Conservation (phyloP, 2,888 invertebrate species). For the Altica lythri region DNA sequence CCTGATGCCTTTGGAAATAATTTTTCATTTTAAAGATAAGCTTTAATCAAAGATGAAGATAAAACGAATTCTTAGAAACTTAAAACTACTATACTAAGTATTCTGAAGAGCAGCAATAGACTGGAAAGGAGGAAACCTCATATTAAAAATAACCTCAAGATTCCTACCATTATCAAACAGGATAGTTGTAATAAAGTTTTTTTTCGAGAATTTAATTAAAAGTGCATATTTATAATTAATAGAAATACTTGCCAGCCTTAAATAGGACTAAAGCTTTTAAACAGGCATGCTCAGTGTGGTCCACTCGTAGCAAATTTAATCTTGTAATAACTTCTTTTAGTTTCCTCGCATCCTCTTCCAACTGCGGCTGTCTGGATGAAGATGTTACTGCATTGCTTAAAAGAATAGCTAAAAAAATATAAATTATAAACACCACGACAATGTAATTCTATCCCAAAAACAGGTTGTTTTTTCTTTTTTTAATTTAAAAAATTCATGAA, state of each 20-base stretch:
- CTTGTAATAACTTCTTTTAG: slow-evolving; percentile 69
- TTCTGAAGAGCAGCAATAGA: no score
- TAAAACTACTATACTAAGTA: no score
- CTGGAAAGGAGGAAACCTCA: no score
- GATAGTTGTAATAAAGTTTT: no score
- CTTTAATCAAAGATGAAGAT: no score
- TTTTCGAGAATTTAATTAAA: no score
- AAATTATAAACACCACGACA: neutral
- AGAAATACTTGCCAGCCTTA: slow-evolving; percentile 69
- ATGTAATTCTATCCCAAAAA: neutral
- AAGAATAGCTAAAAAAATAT: slow-evolving; percentile 50
- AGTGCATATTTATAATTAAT: no score
- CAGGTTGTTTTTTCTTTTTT: neutral
- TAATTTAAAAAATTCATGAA: neutral
- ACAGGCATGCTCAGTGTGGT: slow-evolving; percentile 83
- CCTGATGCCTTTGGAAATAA: no score
- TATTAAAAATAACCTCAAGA: no score
- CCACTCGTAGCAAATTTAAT: slow-evolving; percentile 69
- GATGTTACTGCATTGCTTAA: slow-evolving; percentile 58
- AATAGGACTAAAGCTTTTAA: slow-evolving; percentile 83
- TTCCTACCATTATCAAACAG: no score
- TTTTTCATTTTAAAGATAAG: no score
- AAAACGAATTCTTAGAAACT: no score
- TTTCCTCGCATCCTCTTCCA: slow-evolving; percentile 64
- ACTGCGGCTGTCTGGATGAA: slow-evolving; percentile 59